Evolutionary conservation across 2,888 invertebrate genomes (phyloP), one percentile per base, ranked within the genome.

Genomic region (Hypolimnas misippus): DNA sequence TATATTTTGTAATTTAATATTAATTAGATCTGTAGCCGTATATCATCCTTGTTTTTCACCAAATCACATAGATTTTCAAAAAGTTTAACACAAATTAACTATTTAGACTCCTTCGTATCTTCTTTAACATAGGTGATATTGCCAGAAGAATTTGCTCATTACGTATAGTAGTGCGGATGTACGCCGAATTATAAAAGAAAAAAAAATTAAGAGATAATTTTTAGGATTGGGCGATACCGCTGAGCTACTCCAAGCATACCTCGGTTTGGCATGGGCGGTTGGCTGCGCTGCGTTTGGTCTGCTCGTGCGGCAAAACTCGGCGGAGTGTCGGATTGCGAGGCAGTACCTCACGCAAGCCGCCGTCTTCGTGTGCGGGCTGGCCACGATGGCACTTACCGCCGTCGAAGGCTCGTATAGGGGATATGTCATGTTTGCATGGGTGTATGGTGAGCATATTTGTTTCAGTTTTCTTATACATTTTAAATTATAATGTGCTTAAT

Each of bases 281-380:
- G 97, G 97, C 1, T 96, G 96, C 76, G 94, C 95, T 3, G 94
- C 95, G 0, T 97, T 97, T 78, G 97, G 97, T 33, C 93, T 96
- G 60, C 92, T 97, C 55, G 96, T 97, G n/a, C 94, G 97, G 2
- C 95, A 96, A 79, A 96, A 96, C 78, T 96, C 95, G 46, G 95
- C 95, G 14, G 97, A 97, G 79, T 97, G 97, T 81, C 93, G 96
- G 53, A 96, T 97, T 62, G 96, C 96, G 0, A 92, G 97, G 56
- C 97, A 97, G 82, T 97, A 97, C 84, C 93, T 97, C 44, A 96
- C 96, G 57, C 95, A 96, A 81, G 95, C 96, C 0, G 96, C 96
- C 0, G 94, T 96, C 40, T 95, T 96, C 76, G 95, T 96, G 77
- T 96, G 96, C 76, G 96, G 95, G 3, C 85, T 96, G 44, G 95